Percentiles rank a stretch among this genome's conserved stretches.
These are phyloP conservation scores for Scopus umbretta DNA, from an alignment of 2,113 vertebrate genomes.

Conservation along the genomic window DNA sequence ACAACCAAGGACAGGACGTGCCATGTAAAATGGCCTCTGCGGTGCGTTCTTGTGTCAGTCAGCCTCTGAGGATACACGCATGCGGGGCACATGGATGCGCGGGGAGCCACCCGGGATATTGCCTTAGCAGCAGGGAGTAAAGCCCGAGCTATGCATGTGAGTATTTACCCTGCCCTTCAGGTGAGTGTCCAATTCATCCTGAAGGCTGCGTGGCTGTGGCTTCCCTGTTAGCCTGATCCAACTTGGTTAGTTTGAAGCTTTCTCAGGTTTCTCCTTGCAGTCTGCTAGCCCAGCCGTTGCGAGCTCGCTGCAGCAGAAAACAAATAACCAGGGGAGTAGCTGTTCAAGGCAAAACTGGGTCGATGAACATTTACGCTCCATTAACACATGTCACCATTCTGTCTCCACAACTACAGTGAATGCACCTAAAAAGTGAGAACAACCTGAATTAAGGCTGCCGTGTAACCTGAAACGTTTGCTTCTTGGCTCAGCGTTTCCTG, in stretches of 20 bases:
- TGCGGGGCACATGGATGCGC: accelerated
- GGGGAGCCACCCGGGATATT: background rate
- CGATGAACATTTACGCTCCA: background rate
- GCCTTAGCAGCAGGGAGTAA: background rate
- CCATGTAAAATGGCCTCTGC: background rate
- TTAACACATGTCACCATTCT: conserved; percentile 6
- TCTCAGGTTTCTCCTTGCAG: background rate
- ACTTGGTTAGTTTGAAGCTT: background rate
- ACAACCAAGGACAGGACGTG: background rate
- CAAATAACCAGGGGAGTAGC: background rate
- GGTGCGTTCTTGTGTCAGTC: accelerated
- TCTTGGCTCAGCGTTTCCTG: background rate
- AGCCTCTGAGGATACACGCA: background rate
- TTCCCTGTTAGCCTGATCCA: background rate
- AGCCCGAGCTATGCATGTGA: background rate
- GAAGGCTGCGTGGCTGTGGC: background rate
- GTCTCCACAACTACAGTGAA: background rate
- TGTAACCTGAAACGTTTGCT: background rate
- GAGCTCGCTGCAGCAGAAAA: background rate
- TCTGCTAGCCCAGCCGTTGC: background rate
- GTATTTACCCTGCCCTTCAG: background rate
- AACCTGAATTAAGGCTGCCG: background rate
- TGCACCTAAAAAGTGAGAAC: background rate
- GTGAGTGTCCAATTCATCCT: background rate
- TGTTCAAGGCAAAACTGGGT: background rate